Percentiles rank a stretch among this genome's conserved stretches.
phyloP scores from a whole-genome alignment of 2,888 invertebrate genomes.

The Diplolepis rosae region DNA sequence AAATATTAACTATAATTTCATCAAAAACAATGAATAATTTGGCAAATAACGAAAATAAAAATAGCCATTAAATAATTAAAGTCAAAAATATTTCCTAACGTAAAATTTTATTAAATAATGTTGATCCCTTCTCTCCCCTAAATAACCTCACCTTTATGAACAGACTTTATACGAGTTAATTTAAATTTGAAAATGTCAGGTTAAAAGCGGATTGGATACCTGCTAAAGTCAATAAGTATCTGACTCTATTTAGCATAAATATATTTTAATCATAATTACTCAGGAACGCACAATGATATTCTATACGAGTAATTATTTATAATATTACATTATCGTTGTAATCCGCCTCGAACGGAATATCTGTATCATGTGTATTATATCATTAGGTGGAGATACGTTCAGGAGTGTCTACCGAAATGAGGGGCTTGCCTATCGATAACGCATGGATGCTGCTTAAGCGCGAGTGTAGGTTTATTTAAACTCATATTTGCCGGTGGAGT shows the following conservation, averaged over 20 bases:
- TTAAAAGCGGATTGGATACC: not conserved
- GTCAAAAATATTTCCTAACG: too few species aligned
- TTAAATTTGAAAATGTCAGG: not conserved
- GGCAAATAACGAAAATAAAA: too few species aligned
- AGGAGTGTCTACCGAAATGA: constrained; percentile 33
- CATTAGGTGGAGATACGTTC: constrained; percentile 20
- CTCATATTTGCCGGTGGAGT: constrained; percentile 58
- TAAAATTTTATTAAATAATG: too few species aligned
- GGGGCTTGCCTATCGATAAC: constrained; percentile 43
- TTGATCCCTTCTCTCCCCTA: too few species aligned
- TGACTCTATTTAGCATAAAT: constrained; percentile 17
- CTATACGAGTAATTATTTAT: constrained; percentile 26
- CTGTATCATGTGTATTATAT: constrained; percentile 35
- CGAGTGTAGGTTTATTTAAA: constrained; percentile 57
- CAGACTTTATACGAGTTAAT: too few species aligned
- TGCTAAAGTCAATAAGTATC: not conserved
- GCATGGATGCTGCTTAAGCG: constrained; percentile 39
- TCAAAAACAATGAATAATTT: too few species aligned
- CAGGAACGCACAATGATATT: not conserved
- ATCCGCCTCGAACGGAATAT: constrained; percentile 32
- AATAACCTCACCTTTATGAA: too few species aligned
- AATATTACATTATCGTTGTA: constrained; percentile 25
- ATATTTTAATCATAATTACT: constrained; percentile 29
- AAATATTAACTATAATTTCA: too few species aligned
- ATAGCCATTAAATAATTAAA: too few species aligned